Evolutionary conservation across 2,113 vertebrate genomes (phyloP).

Genomic region (Crocuta crocuta): DNA sequence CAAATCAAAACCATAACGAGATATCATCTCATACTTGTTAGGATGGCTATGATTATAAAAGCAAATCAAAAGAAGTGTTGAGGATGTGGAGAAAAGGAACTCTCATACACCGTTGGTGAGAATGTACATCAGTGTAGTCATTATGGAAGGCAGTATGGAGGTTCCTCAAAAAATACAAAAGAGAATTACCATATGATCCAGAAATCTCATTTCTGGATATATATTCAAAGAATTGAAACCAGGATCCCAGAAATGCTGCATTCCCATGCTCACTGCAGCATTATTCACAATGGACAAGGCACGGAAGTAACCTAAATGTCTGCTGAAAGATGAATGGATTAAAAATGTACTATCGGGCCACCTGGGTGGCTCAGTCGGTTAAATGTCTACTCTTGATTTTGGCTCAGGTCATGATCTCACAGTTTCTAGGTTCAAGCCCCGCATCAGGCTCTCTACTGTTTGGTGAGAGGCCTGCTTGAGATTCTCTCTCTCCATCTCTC

Average conservation of each 20-base stretch:
- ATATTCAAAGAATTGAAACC: neutral
- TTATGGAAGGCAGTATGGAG: neutral
- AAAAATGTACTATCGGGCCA: neutral
- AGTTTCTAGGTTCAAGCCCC: neutral
- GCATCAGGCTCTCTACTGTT: too few relatives aligned
- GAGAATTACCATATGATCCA: neutral
- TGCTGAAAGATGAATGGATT: neutral
- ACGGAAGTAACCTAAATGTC: neutral
- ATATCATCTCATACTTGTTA: neutral
- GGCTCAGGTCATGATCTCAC: neutral
- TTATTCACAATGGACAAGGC: neutral
- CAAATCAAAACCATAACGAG: neutral
- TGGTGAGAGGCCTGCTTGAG: too few relatives aligned
- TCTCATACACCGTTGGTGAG: neutral
- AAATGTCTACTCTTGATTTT: too few relatives aligned
- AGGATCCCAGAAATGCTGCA: neutral
- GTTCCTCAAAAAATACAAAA: neutral
- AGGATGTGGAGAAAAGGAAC: neutral
- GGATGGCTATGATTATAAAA: neutral
- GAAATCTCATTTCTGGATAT: neutral
- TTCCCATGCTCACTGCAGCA: neutral
- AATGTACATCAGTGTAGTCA: neutral
- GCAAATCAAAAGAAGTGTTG: neutral
- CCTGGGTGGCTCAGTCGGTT: too few relatives aligned
- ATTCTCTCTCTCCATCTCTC: too few relatives aligned